Evolutionary conservation across 2,888 invertebrate species (phyloP), one percentile per base, ranked within the genome.

Genomic region (Tenthredo livida): DNA sequence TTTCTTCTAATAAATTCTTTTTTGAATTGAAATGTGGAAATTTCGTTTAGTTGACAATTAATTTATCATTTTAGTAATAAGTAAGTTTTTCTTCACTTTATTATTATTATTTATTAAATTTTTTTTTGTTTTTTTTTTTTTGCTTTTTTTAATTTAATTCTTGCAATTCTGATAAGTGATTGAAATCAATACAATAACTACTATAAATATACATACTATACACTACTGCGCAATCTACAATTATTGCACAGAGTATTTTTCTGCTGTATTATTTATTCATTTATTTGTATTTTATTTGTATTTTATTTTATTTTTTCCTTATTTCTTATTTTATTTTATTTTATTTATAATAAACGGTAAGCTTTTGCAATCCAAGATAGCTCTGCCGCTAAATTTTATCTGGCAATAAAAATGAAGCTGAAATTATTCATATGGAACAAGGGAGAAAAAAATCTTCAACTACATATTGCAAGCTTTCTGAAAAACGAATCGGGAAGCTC

Each of bases 221-320:
- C 33, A 85, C 80, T 47, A 37, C n/a, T 90, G 90, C 90, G 91
- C 91, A 91, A 89, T 89, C 87, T 90, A 87, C 89, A 90, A 91
- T 25, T 50, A 77, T 91, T 90, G 91, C 90, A 90, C 90, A 89
- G 90, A 88, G 89, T 87, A 89, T 86, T 25, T 77, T 54, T 54
- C 73, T 43, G 17, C 21, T 29, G 75, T 77, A 50, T 54, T 37
- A 50, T 75, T 72, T 17, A 72, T 40, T n/a, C 33, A 70, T 40
- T 37, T 37, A 37, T 37, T 37, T 37, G n/a, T n/a, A n/a, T 37
- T 7, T 37, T 37, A 7, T 37, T 37, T 37, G 21, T 73, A 72
- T 12, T 72, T 33, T 29, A 67, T 70, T 37, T 37, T n/a, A 4
- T n/a, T n/a, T n/a, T n/a, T n/a, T n/a, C n/a, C n/a, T n/a, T n/a